Evolutionary conservation across 2,888 invertebrate species (phyloP), one percentile per base, ranked within the genome.

Genomic region (Isotomurus palustris): DNA sequence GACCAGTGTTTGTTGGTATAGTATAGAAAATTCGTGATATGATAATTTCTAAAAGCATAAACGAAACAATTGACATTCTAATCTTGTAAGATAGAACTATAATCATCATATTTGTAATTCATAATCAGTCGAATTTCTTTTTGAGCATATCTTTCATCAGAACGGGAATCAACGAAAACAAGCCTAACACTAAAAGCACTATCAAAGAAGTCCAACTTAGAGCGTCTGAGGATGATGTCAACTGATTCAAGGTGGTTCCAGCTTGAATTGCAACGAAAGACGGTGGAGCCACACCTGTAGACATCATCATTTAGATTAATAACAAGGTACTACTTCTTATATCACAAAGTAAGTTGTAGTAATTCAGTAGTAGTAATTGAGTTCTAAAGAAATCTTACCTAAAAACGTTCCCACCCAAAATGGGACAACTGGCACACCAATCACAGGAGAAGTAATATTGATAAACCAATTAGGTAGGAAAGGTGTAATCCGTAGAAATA

Each of bases 391-490:
- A n/a, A n/a, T n/a, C 81, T 78, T 74, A 86, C 87, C 91, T 65
- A 97, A 81, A 76, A 99, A 96, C 59, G 99, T 99, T 65, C 99
- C 99, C 57, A 93, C 74, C 65, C 91, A 91, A 78, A 99, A 99
- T 60, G 92, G 91, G 65, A 83, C 73, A 61, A 97, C 76, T 1
- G 96, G 95, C 35, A 99, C 96, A 71, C 94, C 93, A 72, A 99
- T 88, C 35, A 99, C 90, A 38, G 99, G 99, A 63, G 96, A 91
- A 0, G 91, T 86, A 74, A 99, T 82, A 78, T 96, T 96, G 68
- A 96, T 96, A 76, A 99, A 96, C 99, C 99, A 99, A 77, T 99
- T 99, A 6, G 99, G 99, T 72, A 99, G 79, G 74, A 99, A 86
- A 53, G 99, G 99, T 25, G 99, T 99, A 73, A 99, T 89, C 69